Conservation (phyloP, 2,797 vertebrate genomes). For the Sphaeramia orbicularis region DNA sequence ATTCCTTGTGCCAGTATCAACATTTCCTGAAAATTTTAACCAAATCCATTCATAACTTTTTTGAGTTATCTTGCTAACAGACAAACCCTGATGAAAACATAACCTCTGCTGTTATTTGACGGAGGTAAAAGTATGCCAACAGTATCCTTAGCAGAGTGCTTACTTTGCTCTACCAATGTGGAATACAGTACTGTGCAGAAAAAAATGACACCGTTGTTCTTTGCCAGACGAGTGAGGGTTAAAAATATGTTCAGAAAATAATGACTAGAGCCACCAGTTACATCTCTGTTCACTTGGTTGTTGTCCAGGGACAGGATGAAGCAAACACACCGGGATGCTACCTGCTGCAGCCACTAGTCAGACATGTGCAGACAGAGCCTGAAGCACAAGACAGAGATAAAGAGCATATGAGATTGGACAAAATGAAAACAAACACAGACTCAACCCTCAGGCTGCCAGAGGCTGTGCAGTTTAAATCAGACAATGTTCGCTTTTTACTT, state of each 20-base stretch:
- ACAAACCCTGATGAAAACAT: too few relatives aligned
- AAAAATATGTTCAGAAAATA: background rate
- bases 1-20: too few relatives aligned
- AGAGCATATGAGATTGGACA: constrained; percentile 53
- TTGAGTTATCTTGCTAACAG: too few relatives aligned
- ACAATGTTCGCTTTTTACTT: background rate
- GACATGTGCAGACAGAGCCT: constrained; percentile 36
- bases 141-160: too few relatives aligned
- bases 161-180: too few relatives aligned
- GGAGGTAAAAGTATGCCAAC: too few relatives aligned
- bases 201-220: background rate
- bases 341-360: constrained; percentile 30
- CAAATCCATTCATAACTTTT: too few relatives aligned
- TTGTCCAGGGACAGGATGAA: constrained; percentile 2
- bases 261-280: background rate
- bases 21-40: too few relatives aligned
- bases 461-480: constrained; percentile 21
- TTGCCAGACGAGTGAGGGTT: background rate
- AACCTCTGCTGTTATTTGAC: too few relatives aligned
- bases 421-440: constrained; percentile 60
- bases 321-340: constrained; percentile 7
- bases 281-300: background rate
- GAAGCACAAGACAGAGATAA: constrained; percentile 41
- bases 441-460: constrained; percentile 37
- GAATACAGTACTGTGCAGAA: background rate